Evolutionary conservation across 2,888 invertebrate genomes (phyloP).

Genomic region (Trichopoda pennipes): DNA sequence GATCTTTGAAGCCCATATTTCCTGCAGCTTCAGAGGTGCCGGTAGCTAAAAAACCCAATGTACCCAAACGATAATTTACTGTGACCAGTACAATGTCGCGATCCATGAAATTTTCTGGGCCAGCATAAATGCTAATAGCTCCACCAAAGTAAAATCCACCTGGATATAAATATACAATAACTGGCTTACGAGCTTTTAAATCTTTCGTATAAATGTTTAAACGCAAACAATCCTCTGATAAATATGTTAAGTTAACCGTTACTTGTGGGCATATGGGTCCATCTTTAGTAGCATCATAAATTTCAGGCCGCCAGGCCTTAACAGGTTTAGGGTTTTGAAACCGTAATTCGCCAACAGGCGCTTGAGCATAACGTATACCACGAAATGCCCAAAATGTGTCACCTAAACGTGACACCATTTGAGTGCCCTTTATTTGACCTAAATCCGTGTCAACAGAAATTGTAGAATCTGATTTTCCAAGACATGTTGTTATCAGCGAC

Average conservation of each 20-base stretch:
- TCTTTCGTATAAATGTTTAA: constrained; percentile 83
- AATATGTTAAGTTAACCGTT: constrained; percentile 71
- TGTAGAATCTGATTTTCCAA: neutral
- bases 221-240: constrained; percentile 83
- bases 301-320: constrained; percentile 79
- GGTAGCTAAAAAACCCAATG: constrained; percentile 84
- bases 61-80: constrained; percentile 84
- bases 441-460: constrained; percentile 74
- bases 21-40: constrained; percentile 85
- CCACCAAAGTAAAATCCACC: constrained; percentile 84
- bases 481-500: constrained; percentile 17
- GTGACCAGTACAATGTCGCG: constrained; percentile 85
- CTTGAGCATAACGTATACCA: constrained; percentile 77
- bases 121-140: constrained; percentile 82
- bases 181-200: constrained; percentile 80
- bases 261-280: constrained; percentile 83
- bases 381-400: constrained; percentile 75
- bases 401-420: constrained; percentile 73
- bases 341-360: constrained; percentile 75
- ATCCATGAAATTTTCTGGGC: constrained; percentile 84
- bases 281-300: constrained; percentile 82
- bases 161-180: constrained; percentile 85
- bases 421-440: constrained; percentile 74
- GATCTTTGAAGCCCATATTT: constrained; percentile 87
- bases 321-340: constrained; percentile 81